phyloP scores from a whole-genome alignment of 2,888 invertebrate species.

The Lampropteryx suffumata region DNA sequence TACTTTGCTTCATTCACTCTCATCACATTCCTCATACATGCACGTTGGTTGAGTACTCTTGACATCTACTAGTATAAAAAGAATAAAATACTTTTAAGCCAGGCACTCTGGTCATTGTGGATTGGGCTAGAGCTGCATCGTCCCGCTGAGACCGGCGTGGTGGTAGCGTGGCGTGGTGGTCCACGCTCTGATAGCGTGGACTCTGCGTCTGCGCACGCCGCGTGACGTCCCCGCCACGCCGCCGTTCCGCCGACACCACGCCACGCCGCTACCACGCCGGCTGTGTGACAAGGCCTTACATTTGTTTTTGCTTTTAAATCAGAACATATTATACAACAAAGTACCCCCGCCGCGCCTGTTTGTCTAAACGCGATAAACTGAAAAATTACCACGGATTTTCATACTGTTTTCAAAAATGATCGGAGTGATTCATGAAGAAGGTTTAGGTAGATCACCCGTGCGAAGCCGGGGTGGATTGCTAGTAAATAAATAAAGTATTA shows the following conservation, averaged over 20 bases:
- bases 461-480: no score
- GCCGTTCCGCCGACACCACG: conserved; percentile 23
- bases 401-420: no score
- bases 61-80: no score
- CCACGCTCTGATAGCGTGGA: conserved; percentile 1
- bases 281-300: conserved; percentile 22
- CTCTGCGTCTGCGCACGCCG: conserved; percentile 12
- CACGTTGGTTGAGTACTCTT: no score
- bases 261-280: conserved; percentile 26
- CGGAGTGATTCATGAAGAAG: no score
- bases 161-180: conserved; percentile 18
- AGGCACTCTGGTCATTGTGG: conserved; percentile 18
- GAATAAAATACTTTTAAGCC: conserved; percentile 23
- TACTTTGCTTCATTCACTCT: no score
- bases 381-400: no score
- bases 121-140: conserved; percentile 23
- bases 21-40: no score
- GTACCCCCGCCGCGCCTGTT: no score
- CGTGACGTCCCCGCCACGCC: conserved; percentile 23
- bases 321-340: background rate
- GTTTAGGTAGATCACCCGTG: no score
- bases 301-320: conserved; percentile 12
- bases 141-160: conserved; percentile 17
- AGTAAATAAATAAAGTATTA: no score
- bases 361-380: no score